These are phyloP conservation scores for Melanocharis versteri DNA, from an alignment of 2,113 vertebrate species.

Conservation along the genomic window DNA sequence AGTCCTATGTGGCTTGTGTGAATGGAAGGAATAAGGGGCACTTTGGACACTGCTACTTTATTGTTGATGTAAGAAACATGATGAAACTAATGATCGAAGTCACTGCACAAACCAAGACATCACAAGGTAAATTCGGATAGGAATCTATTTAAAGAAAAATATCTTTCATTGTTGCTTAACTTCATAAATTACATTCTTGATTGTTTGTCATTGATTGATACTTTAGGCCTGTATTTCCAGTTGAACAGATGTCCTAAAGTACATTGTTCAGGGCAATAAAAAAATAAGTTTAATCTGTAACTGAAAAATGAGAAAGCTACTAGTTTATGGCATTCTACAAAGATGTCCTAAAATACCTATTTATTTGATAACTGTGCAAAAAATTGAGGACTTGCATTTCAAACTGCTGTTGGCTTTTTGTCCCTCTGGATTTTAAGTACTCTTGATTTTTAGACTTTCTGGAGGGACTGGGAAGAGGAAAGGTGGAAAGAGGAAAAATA, in stretches of 20 bases:
- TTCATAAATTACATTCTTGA: not conserved
- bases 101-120: not conserved
- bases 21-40: not conserved
- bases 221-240: not conserved
- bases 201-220: not conserved
- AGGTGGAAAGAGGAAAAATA: not conserved
- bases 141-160: not conserved
- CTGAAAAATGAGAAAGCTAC: not conserved
- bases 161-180: not conserved
- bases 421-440: not conserved
- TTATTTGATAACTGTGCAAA: not conserved
- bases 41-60: not conserved
- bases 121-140: not conserved
- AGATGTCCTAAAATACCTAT: not conserved
- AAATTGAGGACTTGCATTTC: not conserved
- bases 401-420: not conserved
- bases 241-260: not conserved
- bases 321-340: not conserved
- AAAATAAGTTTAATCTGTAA: not conserved
- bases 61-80: not conserved
- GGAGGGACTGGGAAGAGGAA: not conserved
- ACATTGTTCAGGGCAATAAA: not conserved
- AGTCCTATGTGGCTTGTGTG: not conserved
- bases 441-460: not conserved
- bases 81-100: not conserved